Base-by-base conservation (phyloP, 2,888 invertebrate genomes). In the Isoperla grammatica region DNA sequence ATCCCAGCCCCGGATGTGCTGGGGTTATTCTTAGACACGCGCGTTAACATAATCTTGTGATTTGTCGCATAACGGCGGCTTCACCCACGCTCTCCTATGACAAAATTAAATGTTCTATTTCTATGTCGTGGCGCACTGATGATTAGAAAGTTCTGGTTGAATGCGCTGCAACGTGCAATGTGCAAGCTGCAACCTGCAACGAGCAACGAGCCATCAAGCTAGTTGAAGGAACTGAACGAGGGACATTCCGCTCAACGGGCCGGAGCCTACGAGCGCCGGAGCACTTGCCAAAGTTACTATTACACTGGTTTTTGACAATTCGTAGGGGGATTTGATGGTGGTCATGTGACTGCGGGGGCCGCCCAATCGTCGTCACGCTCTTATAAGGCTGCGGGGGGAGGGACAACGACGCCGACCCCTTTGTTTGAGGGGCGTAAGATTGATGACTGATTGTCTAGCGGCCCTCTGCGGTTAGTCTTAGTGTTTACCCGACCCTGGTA, bases 361-460 rank as follows among this genome's bases (percentile, higher is more conserved):
- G 40, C 22, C 9, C 13, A 20, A 42, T 39, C 22, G 42, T 23
- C 40, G n/a, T 15, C 15, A 42, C 56, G 64, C 60, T 60, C 64
- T 57, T 64, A 64, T 64, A 64, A 58, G 64, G 64, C 57, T 35
- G 20, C 57, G 50, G 57, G 23, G 39, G 50, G 55, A 54, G 62
- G 60, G 62, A 45, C 59, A 40, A 23, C 50, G 29, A n/a, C 49
- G 15, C 22, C 49, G 49, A 13, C 39, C 53, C 53, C 39, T 53
- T 53, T 53, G 53, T 53, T 53, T 19, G 35, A 45, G 45, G 56
- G 49, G 49, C 15, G 29, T 9, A 29, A 46, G 46, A 45, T 56
- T 45, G 56, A 56, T 56, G 42, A 46, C 19, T 43, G 56, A 56
- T 56, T 56, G 56, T 56, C 43, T 45, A 8, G 8, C 5, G 29